These are phyloP conservation scores for Charadrius vociferus DNA, from an alignment of 2,113 vertebrate species.

Conservation along the genomic window DNA sequence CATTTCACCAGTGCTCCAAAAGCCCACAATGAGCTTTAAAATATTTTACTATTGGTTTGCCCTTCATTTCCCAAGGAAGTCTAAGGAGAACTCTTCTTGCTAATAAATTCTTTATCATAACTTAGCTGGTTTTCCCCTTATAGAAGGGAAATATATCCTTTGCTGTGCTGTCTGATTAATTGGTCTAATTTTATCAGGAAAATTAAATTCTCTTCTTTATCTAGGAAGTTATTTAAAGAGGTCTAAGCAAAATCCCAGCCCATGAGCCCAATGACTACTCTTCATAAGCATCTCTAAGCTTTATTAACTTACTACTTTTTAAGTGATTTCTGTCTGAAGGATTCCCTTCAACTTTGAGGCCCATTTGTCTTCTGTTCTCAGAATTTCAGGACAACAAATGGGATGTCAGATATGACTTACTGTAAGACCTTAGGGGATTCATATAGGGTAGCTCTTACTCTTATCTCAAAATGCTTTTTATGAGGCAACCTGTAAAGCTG, in stretches of 20 bases:
- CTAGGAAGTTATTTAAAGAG: constrained; percentile 62
- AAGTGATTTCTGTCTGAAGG: constrained; percentile 46
- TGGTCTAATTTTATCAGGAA: constrained; percentile 72
- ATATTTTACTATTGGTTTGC: constrained; percentile 67
- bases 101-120: constrained; percentile 71
- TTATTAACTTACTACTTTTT: constrained; percentile 66
- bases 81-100: constrained; percentile 44
- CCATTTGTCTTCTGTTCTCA: constrained; percentile 41
- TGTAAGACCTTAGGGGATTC: background rate
- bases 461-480: background rate
- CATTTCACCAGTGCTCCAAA: constrained; percentile 62
- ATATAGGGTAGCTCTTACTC: background rate
- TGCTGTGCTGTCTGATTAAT: constrained; percentile 68
- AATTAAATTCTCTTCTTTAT: constrained; percentile 71
- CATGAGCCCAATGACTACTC: constrained; percentile 14
- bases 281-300: background rate
- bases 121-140: constrained; percentile 49
- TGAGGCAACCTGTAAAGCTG: background rate
- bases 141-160: constrained; percentile 47
- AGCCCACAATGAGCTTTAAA: constrained; percentile 67
- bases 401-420: constrained; percentile 16
- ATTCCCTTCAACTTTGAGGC: constrained; percentile 31
- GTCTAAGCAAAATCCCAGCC: constrained; percentile 29
- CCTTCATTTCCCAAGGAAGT: constrained; percentile 64
- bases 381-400: constrained; percentile 40